Base-by-base conservation (phyloP, 2,888 invertebrate species). In the Autographa gamma region DNA sequence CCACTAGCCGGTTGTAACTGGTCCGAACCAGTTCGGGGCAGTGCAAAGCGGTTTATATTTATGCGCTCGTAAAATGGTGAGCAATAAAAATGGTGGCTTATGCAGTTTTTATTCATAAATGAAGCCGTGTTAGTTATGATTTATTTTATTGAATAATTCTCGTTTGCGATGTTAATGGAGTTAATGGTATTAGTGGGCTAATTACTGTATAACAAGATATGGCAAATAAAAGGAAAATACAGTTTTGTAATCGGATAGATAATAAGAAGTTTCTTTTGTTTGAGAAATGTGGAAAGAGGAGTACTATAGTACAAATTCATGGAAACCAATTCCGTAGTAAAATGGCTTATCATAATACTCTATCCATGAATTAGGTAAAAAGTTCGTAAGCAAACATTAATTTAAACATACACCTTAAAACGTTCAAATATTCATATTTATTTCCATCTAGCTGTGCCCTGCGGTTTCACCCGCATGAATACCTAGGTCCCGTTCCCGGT, bases 21-120 rank as follows among this genome's bases (percentile, higher is more conserved):
- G 65, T 67, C 60, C 38, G 60, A 74, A 71, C 73, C 71, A 71
- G 69, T 74, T 66, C 76, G 63, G 60, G 66, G 66, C 71, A 19
- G 59, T 68, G 73, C 73, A 67, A 64, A 81, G 73, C 76, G 76
- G 76, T 75, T 71, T 71, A 79, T 86, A 89, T 89, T 89, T 89
- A 88, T 84, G 82, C 78, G 71, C 76, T 83, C 83, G 83, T 89
- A 89, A 88, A 88, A 77, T 73, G 73, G 71, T 69, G 64, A 67
- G 83, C 76, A 83, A 85, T 87, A 88, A 88, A 89, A 87, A 79
- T 70, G 79, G 80, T 77, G 79, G 72, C 84, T 88, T 83, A 83
- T 88, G 86, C 88, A 88, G 83, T 89, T 89, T 88, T 89, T 88
- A 85, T 85, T 83, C 86, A 85, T 78, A 77, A 65, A 61, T 67